These are phyloP conservation scores for Nycticebus coucang DNA, from an alignment of 2,113 vertebrate genomes.

Conservation along the genomic window DNA sequence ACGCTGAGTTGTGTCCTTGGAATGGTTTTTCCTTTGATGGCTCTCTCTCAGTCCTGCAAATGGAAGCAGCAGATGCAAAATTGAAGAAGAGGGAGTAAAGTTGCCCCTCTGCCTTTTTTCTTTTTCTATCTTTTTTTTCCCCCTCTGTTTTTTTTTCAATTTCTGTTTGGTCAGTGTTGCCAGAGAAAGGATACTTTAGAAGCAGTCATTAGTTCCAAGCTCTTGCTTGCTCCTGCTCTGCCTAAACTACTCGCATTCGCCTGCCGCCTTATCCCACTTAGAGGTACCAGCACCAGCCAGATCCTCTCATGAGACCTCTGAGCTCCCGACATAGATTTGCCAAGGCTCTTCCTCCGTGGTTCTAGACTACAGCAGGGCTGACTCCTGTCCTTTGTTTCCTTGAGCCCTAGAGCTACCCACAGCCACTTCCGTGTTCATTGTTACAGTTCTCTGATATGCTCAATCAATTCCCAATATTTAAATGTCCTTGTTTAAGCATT, in stretches of 20 bases:
- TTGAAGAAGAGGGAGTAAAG: background rate
- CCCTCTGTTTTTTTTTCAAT: background rate
- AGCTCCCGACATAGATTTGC: background rate
- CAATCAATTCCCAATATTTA: background rate
- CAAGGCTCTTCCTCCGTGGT: fast-evolving
- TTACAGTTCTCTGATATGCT: background rate
- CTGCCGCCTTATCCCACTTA: fast-evolving
- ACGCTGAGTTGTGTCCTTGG: fast-evolving
- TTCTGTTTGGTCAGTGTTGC: background rate
- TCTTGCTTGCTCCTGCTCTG: background rate
- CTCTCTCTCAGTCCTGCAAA: background rate
- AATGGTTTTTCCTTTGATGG: background rate
- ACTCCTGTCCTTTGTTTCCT: background rate
- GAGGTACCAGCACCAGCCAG: too few species aligned
- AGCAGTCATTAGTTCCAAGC: background rate
- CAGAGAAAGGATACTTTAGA: background rate
- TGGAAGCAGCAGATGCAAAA: too few species aligned
- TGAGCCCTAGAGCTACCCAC: background rate
- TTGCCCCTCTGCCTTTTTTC: fast-evolving
- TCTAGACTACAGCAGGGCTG: background rate
- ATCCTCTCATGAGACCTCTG: background rate
- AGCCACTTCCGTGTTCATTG: too few species aligned
- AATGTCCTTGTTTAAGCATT: background rate
- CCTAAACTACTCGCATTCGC: fast-evolving
- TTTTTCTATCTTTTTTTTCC: too few species aligned